Percentiles rank a stretch among this genome's conserved stretches.
phyloP scores from a whole-genome alignment of 2,888 invertebrate species.

The Chymomyza procnemis region DNA sequence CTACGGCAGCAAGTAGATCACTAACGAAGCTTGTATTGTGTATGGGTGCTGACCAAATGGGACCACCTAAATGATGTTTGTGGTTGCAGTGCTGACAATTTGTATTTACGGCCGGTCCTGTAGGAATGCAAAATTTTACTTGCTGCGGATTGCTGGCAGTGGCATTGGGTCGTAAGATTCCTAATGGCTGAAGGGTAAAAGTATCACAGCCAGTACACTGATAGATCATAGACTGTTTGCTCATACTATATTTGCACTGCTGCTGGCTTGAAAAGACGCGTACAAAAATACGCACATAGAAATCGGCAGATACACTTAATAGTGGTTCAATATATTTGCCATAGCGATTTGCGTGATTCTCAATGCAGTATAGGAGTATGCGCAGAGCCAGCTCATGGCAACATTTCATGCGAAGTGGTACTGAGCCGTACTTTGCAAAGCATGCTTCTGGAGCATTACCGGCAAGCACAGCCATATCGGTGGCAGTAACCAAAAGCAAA shows the following conservation, averaged over 20 bases:
- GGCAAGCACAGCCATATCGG: slow-evolving; percentile 97
- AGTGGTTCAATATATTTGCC: slow-evolving; percentile 94
- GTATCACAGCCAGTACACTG: slow-evolving; percentile 95
- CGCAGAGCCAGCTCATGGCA: slow-evolving; percentile 99
- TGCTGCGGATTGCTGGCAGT: slow-evolving; percentile 81
- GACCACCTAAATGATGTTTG: slow-evolving; percentile 91
- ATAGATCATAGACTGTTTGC: slow-evolving; percentile 92
- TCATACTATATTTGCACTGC: slow-evolving; percentile 91
- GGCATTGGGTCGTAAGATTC: slow-evolving; percentile 82
- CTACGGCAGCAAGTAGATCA: slow-evolving; percentile 81
- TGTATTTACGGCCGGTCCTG: slow-evolving; percentile 83
- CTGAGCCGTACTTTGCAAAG: slow-evolving; percentile 94
- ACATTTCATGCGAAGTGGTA: slow-evolving; percentile 89
- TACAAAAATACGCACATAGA: slow-evolving; percentile 96
- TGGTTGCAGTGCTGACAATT: slow-evolving; percentile 88
- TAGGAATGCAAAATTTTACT: slow-evolving; percentile 84
- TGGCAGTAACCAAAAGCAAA: slow-evolving; percentile 95
- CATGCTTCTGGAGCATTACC: slow-evolving; percentile 98
- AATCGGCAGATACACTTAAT: slow-evolving; percentile 95
- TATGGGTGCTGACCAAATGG: slow-evolving; percentile 94
- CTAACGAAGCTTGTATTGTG: slow-evolving; percentile 89
- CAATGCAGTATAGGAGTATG: slow-evolving; percentile 93
- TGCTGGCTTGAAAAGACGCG: slow-evolving; percentile 88
- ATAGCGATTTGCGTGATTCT: slow-evolving; percentile 94
- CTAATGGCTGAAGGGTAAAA: slow-evolving; percentile 87